phyloP scores from a whole-genome alignment of 1,140 invertebrate species.

The Temnothorax longispinosus region DNA sequence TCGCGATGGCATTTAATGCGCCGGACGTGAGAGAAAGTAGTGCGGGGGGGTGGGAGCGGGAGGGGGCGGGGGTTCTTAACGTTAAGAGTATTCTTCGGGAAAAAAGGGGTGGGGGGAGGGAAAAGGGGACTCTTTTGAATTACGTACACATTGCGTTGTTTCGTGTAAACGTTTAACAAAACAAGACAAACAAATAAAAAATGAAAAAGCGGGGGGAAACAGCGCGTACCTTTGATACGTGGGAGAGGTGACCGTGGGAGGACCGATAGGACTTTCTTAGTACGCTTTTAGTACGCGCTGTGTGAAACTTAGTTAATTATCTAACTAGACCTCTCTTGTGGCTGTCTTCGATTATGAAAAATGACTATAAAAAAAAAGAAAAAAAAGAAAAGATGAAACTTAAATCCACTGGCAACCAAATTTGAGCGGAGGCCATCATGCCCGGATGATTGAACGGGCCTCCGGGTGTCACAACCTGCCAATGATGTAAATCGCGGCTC shows the following conservation, averaged over 20 bases:
- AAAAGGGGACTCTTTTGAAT: conserved; percentile 48
- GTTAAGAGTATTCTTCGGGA: conserved; percentile 5
- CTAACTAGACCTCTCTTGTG: conserved; percentile 79
- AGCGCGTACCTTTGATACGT: conserved; percentile 60
- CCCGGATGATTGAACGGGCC: conserved; percentile 81
- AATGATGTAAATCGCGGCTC: conserved; percentile 80
- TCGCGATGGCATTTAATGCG: conserved; percentile 62
- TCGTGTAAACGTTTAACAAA: conserved; percentile 41
- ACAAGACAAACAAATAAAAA: not conserved
- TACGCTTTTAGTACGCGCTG: conserved; percentile 82
- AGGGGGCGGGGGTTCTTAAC: not conserved
- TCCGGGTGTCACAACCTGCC: conserved; percentile 78
- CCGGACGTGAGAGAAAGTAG: conserved; percentile 16
- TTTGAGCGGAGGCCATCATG: conserved; percentile 79
- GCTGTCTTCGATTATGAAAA: conserved; percentile 76
- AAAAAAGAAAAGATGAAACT: conserved; percentile 65
- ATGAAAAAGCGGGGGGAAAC: conserved; percentile 10
- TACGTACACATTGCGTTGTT: conserved; percentile 49
- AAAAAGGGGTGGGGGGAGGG: not conserved
- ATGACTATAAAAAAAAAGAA: conserved; percentile 67
- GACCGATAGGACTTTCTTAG: conserved; percentile 68
- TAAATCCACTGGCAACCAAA: conserved; percentile 21
- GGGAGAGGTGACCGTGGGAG: conserved; percentile 60
- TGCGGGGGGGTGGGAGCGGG: not conserved
- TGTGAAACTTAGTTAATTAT: conserved; percentile 79